A percentile compares a stretch with the other conserved stretches of the same genome.
phyloP scores from a whole-genome alignment of 2,113 vertebrate species.

The Rhizomys pruinosus region DNA sequence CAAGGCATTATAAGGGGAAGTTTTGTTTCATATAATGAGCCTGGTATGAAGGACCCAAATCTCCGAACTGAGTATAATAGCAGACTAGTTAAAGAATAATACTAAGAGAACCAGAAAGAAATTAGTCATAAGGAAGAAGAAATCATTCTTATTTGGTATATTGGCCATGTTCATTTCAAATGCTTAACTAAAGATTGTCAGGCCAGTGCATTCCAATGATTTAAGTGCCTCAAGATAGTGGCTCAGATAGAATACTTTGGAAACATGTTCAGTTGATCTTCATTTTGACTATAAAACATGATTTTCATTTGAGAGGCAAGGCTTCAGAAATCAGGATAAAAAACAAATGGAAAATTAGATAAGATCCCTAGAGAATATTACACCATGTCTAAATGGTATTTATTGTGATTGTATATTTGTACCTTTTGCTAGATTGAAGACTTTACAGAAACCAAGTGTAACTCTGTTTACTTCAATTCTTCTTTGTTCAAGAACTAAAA shows the following conservation, averaged over 20 bases:
- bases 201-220: neutral
- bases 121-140: neutral
- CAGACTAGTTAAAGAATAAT: conserved; percentile 42
- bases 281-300: conserved; percentile 10
- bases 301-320: conserved; percentile 38
- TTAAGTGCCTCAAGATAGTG: neutral
- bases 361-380: neutral
- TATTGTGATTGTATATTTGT: neutral
- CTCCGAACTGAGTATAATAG: conserved; percentile 46
- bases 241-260: neutral
- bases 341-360: neutral
- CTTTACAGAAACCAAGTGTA: neutral
- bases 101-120: conserved; percentile 63
- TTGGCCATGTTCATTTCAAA: conserved; percentile 13
- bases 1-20: conserved; percentile 50
- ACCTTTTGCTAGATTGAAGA: neutral
- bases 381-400: neutral
- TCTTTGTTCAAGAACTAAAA: neutral
- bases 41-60: conserved; percentile 46
- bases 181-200: neutral
- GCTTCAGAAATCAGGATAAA: neutral
- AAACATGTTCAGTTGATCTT: neutral
- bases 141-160: neutral
- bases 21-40: conserved; percentile 64
- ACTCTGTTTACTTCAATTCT: neutral